Evolutionary conservation across 2,797 vertebrate species (phyloP).

Genomic region (Dallia pectoralis): DNA sequence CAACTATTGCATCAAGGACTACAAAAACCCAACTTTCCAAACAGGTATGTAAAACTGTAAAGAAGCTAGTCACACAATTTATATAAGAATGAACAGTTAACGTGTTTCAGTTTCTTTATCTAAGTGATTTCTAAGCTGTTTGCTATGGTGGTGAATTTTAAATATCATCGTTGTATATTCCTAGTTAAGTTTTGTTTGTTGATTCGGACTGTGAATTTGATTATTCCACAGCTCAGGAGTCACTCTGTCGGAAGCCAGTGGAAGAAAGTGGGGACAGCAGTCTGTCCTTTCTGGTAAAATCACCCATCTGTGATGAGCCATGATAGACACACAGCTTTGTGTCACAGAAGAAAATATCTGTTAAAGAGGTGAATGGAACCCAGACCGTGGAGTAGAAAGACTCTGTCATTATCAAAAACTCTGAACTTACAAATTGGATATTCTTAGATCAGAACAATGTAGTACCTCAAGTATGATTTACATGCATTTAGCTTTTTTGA

Average conservation of each 20-base stretch:
- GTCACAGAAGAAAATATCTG: neutral
- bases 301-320: slow-evolving; percentile 29
- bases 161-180: neutral
- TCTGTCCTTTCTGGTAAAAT: slow-evolving; percentile 46
- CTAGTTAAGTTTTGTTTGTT: neutral
- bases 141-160: neutral
- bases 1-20: slow-evolving; percentile 11
- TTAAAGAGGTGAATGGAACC: no score
- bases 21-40: slow-evolving; percentile 15
- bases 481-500: no score
- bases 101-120: neutral
- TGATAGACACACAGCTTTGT: slow-evolving; percentile 31
- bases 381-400: no score
- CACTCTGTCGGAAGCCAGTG: slow-evolving; percentile 61
- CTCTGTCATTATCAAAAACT: no score
- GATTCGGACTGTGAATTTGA: slow-evolving; percentile 1
- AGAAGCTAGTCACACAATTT: neutral
- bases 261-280: slow-evolving; percentile 69
- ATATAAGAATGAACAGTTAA: neutral
- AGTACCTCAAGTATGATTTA: no score
- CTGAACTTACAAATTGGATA: no score
- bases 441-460: no score
- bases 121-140: neutral
- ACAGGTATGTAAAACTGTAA: slow-evolving; percentile 50
- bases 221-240: slow-evolving; percentile 53